Evolutionary conservation across 2,797 vertebrate species (phyloP).

Genomic region (Rhynchotus rufescens): DNA sequence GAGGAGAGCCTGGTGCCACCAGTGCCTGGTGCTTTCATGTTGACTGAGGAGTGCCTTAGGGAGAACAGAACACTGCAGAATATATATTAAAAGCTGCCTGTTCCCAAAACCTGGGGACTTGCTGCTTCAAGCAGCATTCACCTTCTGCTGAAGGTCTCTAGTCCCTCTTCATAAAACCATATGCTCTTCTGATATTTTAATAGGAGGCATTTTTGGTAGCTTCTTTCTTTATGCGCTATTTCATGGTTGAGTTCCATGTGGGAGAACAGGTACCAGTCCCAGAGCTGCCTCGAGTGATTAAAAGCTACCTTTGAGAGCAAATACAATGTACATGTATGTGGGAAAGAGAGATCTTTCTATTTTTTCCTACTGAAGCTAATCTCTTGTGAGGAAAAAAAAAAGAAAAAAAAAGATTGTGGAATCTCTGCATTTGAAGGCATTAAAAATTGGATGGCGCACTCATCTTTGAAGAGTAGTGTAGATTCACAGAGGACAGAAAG

Average conservation of each 20-base stretch:
- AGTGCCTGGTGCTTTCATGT: too few species aligned
- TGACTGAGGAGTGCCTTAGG: not conserved
- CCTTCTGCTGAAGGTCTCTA: not conserved
- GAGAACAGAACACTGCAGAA: not conserved
- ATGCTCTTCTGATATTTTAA: not conserved
- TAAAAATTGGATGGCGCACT: not conserved
- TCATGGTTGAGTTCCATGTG: not conserved
- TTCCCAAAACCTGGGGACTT: not conserved
- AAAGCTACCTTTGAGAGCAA: not conserved
- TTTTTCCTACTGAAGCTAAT: not conserved
- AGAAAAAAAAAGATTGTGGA: not conserved
- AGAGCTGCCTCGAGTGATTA: not conserved
- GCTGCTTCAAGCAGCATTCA: not conserved
- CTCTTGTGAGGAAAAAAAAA: accelerated
- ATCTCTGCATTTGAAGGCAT: not conserved
- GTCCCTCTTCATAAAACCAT: not conserved
- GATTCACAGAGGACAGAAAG: not conserved
- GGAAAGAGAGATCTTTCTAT: not conserved
- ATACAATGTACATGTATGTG: accelerated
- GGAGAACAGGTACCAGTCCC: not conserved
- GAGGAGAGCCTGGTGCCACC: not conserved
- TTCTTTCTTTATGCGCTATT: not conserved
- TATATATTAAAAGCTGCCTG: not conserved
- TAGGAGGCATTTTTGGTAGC: not conserved
- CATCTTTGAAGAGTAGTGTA: not conserved